Conservation (phyloP, 1,140 invertebrate species). For the Drosophila sucinea region DNA sequence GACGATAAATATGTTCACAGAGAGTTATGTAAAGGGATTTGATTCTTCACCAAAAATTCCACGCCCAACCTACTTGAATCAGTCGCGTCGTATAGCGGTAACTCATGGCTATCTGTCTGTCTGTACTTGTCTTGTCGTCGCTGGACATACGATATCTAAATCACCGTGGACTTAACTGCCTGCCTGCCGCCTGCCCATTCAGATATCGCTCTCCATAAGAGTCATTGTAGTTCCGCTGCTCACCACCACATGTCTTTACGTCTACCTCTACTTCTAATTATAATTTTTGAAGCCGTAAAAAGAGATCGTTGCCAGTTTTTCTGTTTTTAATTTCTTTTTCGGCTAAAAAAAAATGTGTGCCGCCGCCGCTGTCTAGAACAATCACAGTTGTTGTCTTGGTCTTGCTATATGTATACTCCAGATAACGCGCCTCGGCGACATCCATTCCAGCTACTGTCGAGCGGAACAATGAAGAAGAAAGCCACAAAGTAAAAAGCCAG, state of each 20-base stretch:
- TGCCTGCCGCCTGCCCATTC: slow-evolving; percentile 20
- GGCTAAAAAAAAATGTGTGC: slow-evolving; percentile 32
- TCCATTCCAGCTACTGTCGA: slow-evolving; percentile 59
- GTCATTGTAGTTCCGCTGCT: not conserved
- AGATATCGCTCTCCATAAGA: slow-evolving; percentile 46
- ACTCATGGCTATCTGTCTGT: slow-evolving; percentile 50
- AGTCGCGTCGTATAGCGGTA: slow-evolving; percentile 62
- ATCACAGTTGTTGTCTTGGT: slow-evolving; percentile 16
- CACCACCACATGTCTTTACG: not conserved
- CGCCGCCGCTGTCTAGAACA: slow-evolving; percentile 13
- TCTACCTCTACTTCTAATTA: slow-evolving; percentile 47
- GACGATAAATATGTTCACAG: not conserved
- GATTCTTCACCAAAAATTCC: not conserved
- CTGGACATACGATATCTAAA: slow-evolving; percentile 49
- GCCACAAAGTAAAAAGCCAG: slow-evolving; percentile 57
- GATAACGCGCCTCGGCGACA: slow-evolving; percentile 63
- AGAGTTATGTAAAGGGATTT: not conserved
- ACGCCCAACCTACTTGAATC: slow-evolving; percentile 52
- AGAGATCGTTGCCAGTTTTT: slow-evolving; percentile 41
- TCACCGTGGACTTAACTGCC: slow-evolving; percentile 38
- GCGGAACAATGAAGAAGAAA: slow-evolving; percentile 71
- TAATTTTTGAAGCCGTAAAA: slow-evolving; percentile 53
- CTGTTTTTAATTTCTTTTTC: slow-evolving; percentile 45
- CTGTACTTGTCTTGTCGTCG: slow-evolving; percentile 29
- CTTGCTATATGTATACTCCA: slow-evolving; percentile 55